Conservation (phyloP, 2,113 vertebrate species). For the Bombycilla garrulus region DNA sequence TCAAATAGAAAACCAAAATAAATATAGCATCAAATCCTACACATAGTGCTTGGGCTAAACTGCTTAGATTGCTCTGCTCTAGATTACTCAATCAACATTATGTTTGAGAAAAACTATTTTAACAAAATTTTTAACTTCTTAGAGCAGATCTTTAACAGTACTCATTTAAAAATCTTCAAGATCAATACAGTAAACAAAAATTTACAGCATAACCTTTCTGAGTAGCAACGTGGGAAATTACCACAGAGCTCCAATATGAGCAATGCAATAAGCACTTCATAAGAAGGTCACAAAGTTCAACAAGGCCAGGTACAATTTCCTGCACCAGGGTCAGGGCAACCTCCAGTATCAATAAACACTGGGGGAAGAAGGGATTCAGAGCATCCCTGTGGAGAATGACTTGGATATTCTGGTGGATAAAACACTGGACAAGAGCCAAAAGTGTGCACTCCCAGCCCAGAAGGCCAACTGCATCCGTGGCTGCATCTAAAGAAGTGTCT, state of each 20-base stretch:
- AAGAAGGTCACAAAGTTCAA: background rate
- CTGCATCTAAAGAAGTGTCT: background rate
- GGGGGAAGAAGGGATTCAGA: background rate
- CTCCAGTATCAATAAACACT: fast-evolving
- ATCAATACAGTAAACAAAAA: background rate
- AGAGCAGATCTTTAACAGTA: background rate
- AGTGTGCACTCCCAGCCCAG: background rate
- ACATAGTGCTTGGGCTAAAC: background rate
- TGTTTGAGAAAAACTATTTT: background rate
- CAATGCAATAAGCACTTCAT: background rate
- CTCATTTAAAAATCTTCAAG: background rate
- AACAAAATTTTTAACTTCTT: background rate
- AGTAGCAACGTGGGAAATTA: background rate
- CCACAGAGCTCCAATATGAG: background rate
- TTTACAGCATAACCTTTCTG: background rate
- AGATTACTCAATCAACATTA: background rate
- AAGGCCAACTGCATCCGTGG: background rate
- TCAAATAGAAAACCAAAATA: background rate
- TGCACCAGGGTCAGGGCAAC: background rate
- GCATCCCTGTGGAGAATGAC: background rate
- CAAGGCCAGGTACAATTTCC: background rate
- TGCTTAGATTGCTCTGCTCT: background rate
- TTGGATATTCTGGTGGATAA: background rate
- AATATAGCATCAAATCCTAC: background rate
- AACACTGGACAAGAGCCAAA: background rate